These are phyloP conservation scores for Megalonaias nervosa DNA, from an alignment of 1,140 invertebrate species.

Conservation along the genomic window DNA sequence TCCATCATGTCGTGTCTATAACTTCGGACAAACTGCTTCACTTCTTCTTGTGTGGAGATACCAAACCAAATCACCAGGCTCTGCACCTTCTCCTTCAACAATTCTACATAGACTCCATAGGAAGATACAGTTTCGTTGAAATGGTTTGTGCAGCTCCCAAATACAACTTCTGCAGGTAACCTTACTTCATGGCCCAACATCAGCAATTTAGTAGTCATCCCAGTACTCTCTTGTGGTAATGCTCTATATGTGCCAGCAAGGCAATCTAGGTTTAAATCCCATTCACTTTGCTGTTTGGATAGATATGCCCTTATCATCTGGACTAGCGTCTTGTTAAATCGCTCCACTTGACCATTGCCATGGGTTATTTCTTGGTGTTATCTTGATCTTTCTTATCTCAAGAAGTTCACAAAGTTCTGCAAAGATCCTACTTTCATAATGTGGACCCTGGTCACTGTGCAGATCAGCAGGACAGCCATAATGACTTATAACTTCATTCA, in stretches of 20 bases:
- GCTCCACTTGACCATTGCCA: conserved; percentile 20
- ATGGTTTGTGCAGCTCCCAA: neutral
- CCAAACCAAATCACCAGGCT: too few relatives aligned
- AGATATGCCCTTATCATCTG: conserved; percentile 7
- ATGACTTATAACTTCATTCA: neutral
- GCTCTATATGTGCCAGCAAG: conserved; percentile 18
- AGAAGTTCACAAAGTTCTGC: conserved; percentile 10
- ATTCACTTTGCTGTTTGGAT: conserved; percentile 9
- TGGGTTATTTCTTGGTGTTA: conserved; percentile 5
- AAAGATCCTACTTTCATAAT: conserved; percentile 16
- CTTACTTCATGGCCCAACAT: conserved; percentile 9
- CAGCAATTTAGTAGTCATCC: neutral
- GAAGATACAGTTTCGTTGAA: neutral
- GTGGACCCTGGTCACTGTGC: conserved; percentile 15
- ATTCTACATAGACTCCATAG: conserved; percentile 4
- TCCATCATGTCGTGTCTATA: too few relatives aligned
- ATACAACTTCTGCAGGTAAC: conserved; percentile 5
- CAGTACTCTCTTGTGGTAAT: conserved; percentile 11
- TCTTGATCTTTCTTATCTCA: conserved; percentile 10
- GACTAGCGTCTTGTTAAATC: conserved; percentile 11
- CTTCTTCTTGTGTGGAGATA: too few relatives aligned
- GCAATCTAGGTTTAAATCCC: conserved; percentile 15
- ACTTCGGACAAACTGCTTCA: too few relatives aligned
- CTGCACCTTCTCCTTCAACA: conserved; percentile 1
- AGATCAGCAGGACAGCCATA: neutral